Evolutionary conservation across 2,888 invertebrate genomes (phyloP), one percentile per base, ranked within the genome.

Genomic region (Diaprepes abbreviatus): DNA sequence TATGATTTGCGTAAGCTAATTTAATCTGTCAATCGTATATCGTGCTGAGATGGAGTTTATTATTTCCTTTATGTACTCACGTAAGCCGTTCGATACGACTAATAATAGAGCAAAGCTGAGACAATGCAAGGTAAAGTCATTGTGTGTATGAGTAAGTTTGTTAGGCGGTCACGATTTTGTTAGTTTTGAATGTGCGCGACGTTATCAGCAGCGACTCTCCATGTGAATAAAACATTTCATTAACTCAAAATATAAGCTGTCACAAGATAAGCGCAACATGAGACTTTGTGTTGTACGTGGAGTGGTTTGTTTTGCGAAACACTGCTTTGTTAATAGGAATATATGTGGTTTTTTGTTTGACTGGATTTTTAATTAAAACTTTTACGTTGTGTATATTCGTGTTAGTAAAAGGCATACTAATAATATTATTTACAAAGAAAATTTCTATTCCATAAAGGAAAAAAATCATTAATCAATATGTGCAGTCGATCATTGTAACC

Each of bases 191-290:
- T 45, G n/a, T 19, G 43, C 60, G 62, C 60, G 62, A 43, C 63
- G 55, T 68, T 68, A 68, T 68, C 68, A 62, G 35, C 38, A 35
- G 28, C 66, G 24, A 28, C 68, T 57, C 62, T 48, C 31, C 40
- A 59, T 48, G 64, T 59, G 69, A 69, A 69, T 69, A 69, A 69
- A 63, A 69, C 69, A 64, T 69, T 69, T 43, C 64, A 69, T 69
- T 69, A 64, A 64, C 69, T 69, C 69, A 63, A 58, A 58, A 58
- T 69, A 64, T 63, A 57, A 58, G 59, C 69, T 69, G 69, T 69
- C 69, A 69, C 64, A 33, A 69, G 69, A 69, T 69, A 69, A 69
- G 64, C 67, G 35, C 35, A 35, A 67, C 55, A 67, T 60, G 67
- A 54, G 59, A 66, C 60, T 60, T 45, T 55, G 45, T 60, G 45